phyloP scores from a whole-genome alignment of 1,140 invertebrate species.

The Gryon sp. region DNA sequence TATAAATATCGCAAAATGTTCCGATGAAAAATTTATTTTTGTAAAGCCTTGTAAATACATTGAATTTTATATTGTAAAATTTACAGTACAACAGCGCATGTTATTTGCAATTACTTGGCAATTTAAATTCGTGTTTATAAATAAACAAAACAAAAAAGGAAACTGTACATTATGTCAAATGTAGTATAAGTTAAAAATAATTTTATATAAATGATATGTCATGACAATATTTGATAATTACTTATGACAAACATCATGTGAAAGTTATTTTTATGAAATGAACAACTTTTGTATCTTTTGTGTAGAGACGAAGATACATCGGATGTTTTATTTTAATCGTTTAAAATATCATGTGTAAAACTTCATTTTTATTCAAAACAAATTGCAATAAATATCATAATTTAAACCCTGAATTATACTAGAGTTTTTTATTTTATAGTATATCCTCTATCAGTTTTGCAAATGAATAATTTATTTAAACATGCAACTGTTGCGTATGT shows the following conservation, averaged over 20 bases:
- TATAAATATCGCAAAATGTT: slow-evolving; percentile 9
- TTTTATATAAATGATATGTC: slow-evolving; percentile 41
- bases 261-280: slow-evolving; percentile 18
- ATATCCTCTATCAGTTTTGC: too few relatives aligned
- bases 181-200: slow-evolving; percentile 50
- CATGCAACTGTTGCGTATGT: too few relatives aligned
- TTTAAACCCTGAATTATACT: slow-evolving; percentile 41
- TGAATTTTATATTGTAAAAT: slow-evolving; percentile 48
- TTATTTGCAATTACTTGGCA: slow-evolving; percentile 50
- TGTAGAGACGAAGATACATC: slow-evolving; percentile 1
- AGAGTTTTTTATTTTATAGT: slow-evolving; percentile 5
- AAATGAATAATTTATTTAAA: too few relatives aligned
- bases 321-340: slow-evolving; percentile 3
- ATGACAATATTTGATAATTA: slow-evolving; percentile 42
- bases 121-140: slow-evolving; percentile 43
- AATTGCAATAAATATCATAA: slow-evolving; percentile 42
- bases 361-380: slow-evolving; percentile 10
- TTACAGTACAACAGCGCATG: slow-evolving; percentile 28
- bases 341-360: slow-evolving; percentile 21
- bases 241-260: slow-evolving; percentile 12
- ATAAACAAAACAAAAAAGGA: too few relatives aligned
- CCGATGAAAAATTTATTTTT: slow-evolving; percentile 44
- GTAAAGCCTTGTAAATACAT: slow-evolving; percentile 46
- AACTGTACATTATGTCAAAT: slow-evolving; percentile 41
- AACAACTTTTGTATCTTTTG: slow-evolving; percentile 21